Evolutionary conservation across 2,888 invertebrate genomes (phyloP), one percentile per base, ranked within the genome.

Genomic region (Drosophila meridionalis): DNA sequence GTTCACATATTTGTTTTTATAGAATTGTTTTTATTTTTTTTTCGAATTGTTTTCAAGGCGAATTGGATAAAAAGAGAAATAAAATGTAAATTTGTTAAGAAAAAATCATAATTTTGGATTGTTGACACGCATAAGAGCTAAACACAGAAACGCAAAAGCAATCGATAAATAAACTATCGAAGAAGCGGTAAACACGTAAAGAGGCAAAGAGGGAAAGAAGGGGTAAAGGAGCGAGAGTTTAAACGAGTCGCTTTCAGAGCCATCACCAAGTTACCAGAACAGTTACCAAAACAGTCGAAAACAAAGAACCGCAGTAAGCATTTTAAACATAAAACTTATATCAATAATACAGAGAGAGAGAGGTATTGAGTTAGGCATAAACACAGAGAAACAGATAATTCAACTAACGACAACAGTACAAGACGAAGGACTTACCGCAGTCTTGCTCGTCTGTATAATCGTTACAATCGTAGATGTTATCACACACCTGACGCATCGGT

Each of bases 361-460:
- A 34, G 32, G n/a, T n/a, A n/a, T 20, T 20, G 50, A 50, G 14
- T 4, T 7, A 30, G 14, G 30, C 47, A 7, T 11, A 43, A 4
- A 28, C 6, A 48, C 32, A 9, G 7, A 30, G 9, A 50, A 40
- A 73, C 56, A 70, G 0, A 30, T 4, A 48, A 20, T 11, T 20
- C 9, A 34, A 38, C 60, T 69, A 77, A 55, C 48, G 65, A 73
- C 63, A 76, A 38, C 68, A 56, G 61, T 47, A 36, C 52, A 5
- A 12, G 50, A 68, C 66, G 52, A 47, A 67, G 48, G 63, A 96
- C 96, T 96, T 96, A 96, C 96, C 95, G 94, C 97, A 97, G 91
- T 95, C 94, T 86, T 94, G 94, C 93, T 97, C 97, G 92, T 97
- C 97, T 45, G 96, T 95, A 91, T 95, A 94, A 94, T 97, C 97